Conservation (phyloP, 1,140 invertebrate species). For the Neodiprion lecontei region DNA sequence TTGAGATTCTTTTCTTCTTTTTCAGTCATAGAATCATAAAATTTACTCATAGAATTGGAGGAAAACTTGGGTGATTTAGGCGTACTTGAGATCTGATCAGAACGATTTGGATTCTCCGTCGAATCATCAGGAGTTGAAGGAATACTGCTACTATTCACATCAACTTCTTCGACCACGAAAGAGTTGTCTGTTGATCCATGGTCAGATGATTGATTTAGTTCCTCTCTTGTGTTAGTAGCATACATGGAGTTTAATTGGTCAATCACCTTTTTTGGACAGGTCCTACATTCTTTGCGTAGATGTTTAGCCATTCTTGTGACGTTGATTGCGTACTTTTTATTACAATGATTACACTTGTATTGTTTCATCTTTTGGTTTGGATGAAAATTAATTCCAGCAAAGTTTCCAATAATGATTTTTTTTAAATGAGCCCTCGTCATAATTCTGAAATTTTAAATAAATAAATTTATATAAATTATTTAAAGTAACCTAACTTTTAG, state of each 20-base stretch:
- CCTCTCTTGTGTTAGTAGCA: constrained; percentile 13
- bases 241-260: constrained; percentile 15
- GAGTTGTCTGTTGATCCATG: constrained; percentile 16
- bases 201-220: constrained; percentile 14
- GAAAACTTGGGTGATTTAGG: constrained; percentile 8
- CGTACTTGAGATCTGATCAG: constrained; percentile 9
- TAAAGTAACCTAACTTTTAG: no score
- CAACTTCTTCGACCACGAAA: constrained; percentile 12
- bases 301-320: constrained; percentile 28
- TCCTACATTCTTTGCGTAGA: constrained; percentile 23
- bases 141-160: constrained; percentile 12
- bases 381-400: no score
- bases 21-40: constrained; percentile 27
- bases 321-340: constrained; percentile 29
- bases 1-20: constrained; percentile 28
- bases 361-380: constrained; percentile 26
- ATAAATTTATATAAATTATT: no score
- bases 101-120: no score
- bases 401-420: no score
- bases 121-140: no score
- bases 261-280: constrained; percentile 26
- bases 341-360: constrained; percentile 30
- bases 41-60: constrained; percentile 21
- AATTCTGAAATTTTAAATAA: no score
- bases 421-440: no score